Evolutionary conservation across 2,888 invertebrate genomes (phyloP), one percentile per base, ranked within the genome.

Genomic region (Anagyrus pseudococci): DNA sequence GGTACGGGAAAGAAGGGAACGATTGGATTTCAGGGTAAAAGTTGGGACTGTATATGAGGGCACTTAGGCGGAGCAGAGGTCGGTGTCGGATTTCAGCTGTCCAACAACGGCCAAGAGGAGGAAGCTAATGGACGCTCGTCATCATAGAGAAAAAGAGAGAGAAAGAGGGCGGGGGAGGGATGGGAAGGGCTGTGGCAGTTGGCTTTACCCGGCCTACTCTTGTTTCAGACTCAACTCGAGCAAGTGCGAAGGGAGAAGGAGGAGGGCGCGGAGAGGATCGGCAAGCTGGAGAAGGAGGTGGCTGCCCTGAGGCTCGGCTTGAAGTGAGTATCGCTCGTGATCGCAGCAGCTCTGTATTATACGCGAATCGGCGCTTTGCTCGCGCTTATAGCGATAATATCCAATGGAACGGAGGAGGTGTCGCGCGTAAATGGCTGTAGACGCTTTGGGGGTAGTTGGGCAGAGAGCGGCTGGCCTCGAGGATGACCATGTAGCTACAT

Each of bases 51-150:
- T 8, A 15, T 15, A 37, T 37, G 33, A 37, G 33, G 33, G 33
- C 33, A 37, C 33, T 37, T 37, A 37, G 33, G n/a, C n/a, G n/a
- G n/a, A 43, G 54, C 7, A 10, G 15, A 15, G 17, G 25, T 13
- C 71, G 73, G 72, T 69, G 69, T 49, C 66, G 70, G 54, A 70
- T 67, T 70, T 72, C 75, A 72, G 79, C 76, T 76, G 76, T 23
- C 46, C 40, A 37, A 25, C 48, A 15, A 25, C 44, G 33, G 23
- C 33, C 73, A 71, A 67, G 4, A 29, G 29, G 6, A 29, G 29
- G 79, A 79, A 73, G 77, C 80, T 80, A 80, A 80, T 80, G 80
- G 80, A 79, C 72, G 77, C 33, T 8, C 2, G 13, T 15, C 33
- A 37, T 10, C 8, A 15, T 29, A n/a, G n/a, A n/a, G n/a, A n/a